phyloP scores from a whole-genome alignment of 2,113 vertebrate genomes.

The Rhinogobius similis region DNA sequence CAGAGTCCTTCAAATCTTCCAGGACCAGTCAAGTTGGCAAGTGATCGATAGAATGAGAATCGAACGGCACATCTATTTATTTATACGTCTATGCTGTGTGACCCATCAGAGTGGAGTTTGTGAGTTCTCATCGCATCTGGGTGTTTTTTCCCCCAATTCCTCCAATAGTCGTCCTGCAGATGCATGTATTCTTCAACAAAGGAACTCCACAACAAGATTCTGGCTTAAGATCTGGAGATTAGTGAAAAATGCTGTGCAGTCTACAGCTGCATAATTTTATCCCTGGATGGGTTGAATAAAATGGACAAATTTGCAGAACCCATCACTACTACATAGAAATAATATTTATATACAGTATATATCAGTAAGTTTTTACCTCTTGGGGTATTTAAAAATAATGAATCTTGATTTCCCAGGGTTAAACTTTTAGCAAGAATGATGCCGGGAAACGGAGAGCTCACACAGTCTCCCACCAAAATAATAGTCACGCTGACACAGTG shows the following conservation, averaged over 20 bases:
- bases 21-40: no score
- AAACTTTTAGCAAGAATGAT: conserved; percentile 26
- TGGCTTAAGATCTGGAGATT: not conserved
- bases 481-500: conserved; percentile 42
- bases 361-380: conserved; percentile 14
- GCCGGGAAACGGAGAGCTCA: conserved; percentile 35
- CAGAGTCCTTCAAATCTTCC: no score
- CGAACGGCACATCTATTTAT: no score
- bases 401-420: conserved; percentile 34
- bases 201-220: not conserved
- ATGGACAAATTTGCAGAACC: not conserved
- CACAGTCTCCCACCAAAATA: conserved; percentile 22
- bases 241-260: no score
- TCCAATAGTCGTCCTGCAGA: no score
- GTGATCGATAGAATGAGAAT: no score
- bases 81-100: no score
- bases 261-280: no score
- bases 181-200: no score
- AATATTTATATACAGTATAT: conserved; percentile 19
- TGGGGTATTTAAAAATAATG: conserved; percentile 34
- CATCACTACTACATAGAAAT: not conserved
- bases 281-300: not conserved
- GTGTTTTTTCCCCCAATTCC: no score
- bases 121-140: no score
- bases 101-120: no score